phyloP scores from a whole-genome alignment of 2,113 vertebrate species.

The Ictidomys tridecemlineatus region DNA sequence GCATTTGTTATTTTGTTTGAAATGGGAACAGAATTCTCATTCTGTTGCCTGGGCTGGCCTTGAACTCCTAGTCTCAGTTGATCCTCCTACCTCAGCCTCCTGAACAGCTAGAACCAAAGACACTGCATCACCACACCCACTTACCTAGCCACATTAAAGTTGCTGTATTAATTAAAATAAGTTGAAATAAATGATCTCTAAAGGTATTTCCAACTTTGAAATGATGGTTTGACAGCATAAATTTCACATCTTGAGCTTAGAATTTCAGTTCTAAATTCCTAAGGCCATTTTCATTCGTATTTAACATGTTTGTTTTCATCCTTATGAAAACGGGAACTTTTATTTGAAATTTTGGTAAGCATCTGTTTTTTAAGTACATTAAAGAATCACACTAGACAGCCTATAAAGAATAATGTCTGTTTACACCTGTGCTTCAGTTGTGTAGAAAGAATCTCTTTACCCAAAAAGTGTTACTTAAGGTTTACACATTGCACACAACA shows the following conservation, averaged over 20 bases:
- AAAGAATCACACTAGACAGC: background rate
- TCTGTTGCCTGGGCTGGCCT: background rate
- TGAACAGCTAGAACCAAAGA: no score
- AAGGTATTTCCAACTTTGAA: background rate
- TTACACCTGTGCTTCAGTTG: no score
- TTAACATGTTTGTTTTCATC: background rate
- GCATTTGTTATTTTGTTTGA: background rate
- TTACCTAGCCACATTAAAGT: background rate
- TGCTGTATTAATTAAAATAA: background rate
- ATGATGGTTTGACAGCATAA: background rate
- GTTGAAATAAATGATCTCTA: background rate
- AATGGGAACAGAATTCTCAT: background rate
- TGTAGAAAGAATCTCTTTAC: background rate
- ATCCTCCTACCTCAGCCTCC: background rate
- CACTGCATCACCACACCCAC: background rate
- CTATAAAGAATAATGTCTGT: background rate
- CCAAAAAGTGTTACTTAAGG: background rate
- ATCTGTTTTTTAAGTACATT: background rate
- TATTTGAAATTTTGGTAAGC: background rate
- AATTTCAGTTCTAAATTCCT: slow-evolving; percentile 14
- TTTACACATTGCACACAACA: background rate
- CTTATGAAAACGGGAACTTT: background rate
- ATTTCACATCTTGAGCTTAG: background rate
- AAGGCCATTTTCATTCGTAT: background rate
- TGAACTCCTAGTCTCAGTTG: background rate